phyloP scores from a whole-genome alignment of 2,888 invertebrate species.

The Tetragonisca angustula region DNA sequence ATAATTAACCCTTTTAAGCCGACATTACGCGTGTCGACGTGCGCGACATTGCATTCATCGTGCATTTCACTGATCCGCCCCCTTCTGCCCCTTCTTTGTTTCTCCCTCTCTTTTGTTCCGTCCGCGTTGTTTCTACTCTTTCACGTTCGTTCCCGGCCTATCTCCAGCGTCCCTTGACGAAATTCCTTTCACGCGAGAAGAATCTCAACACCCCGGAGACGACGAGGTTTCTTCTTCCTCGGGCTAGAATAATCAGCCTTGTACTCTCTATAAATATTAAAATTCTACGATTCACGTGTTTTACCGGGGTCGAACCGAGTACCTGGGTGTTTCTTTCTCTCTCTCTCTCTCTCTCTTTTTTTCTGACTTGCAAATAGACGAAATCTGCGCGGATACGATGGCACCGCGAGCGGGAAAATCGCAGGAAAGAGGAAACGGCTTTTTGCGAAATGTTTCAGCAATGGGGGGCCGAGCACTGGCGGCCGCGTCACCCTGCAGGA shows the following conservation, averaged over 20 bases:
- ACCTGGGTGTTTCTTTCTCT: neutral
- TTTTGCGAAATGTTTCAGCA: slow-evolving; percentile 64
- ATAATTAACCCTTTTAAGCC: slow-evolving; percentile 61
- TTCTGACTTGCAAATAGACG: slow-evolving; percentile 10
- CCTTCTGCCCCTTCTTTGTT: slow-evolving; percentile 30
- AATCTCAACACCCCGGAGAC: slow-evolving; percentile 4
- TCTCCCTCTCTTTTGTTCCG: slow-evolving; percentile 32
- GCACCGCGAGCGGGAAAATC: neutral
- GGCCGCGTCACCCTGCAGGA: slow-evolving; percentile 80
- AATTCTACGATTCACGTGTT: neutral
- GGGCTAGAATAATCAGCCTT: neutral
- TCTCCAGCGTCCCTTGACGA: slow-evolving; percentile 29
- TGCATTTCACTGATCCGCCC: slow-evolving; percentile 36
- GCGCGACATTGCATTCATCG: slow-evolving; percentile 44
- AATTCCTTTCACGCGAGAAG: slow-evolving; percentile 35
- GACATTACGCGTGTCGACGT: slow-evolving; percentile 51
- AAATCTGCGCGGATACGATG: neutral
- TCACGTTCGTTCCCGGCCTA: slow-evolving; percentile 11
- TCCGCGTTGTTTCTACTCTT: slow-evolving; percentile 30
- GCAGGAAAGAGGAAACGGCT: slow-evolving; percentile 21
- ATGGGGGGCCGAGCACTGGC: slow-evolving; percentile 72
- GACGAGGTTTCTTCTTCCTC: neutral
- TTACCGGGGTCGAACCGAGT: neutral
- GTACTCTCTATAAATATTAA: slow-evolving; percentile 27
- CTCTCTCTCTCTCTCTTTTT: too few relatives aligned